phyloP scores from a whole-genome alignment of 2,113 vertebrate genomes.

The Nicator chloris region DNA sequence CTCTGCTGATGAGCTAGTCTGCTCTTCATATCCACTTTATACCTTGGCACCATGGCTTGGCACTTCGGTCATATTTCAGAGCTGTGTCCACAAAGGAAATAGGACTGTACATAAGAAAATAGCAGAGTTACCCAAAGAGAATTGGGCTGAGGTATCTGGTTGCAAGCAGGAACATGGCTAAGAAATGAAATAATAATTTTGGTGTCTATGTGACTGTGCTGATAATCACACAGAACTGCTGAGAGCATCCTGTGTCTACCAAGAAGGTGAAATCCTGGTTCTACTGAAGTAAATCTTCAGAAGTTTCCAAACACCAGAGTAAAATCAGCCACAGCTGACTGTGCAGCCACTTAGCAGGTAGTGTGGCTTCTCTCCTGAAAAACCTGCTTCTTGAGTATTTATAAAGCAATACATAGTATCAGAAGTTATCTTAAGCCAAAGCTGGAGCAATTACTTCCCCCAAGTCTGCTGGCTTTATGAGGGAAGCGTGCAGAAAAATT shows the following conservation, averaged over 20 bases:
- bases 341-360: not conserved
- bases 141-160: not conserved
- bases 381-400: constrained; percentile 7
- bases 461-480: not conserved
- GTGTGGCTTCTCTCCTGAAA: not conserved
- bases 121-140: not conserved
- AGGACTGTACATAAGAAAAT: not conserved
- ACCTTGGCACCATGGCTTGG: not conserved
- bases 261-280: not conserved
- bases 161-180: not conserved
- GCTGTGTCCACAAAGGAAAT: not conserved
- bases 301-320: not conserved
- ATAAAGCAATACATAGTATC: constrained; percentile 9
- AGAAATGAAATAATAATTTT: not conserved
- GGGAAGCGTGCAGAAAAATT: not conserved
- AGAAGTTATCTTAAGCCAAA: constrained; percentile 27
- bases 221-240: not conserved
- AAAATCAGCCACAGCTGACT: not conserved
- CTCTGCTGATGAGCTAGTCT: not conserved
- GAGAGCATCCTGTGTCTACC: not conserved
- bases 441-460: not conserved
- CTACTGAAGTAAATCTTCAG: not conserved
- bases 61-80: not conserved
- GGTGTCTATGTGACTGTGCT: not conserved
- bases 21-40: not conserved